Conservation (phyloP, 2,888 invertebrate genomes). For the Pollenia amentaria region DNA sequence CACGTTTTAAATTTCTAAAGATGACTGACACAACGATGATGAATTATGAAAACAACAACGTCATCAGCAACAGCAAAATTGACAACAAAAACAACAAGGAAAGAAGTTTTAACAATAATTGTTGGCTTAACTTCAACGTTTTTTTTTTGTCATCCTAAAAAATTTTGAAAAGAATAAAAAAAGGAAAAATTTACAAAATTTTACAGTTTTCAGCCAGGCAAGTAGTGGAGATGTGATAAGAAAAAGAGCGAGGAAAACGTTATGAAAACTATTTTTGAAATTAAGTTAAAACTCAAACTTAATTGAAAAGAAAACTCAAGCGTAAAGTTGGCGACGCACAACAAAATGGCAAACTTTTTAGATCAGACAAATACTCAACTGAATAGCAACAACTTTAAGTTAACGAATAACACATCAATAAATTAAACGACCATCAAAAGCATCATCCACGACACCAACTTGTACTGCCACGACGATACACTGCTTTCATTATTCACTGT, state of each 20-base stretch:
- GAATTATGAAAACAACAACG: slow-evolving; percentile 53
- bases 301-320: slow-evolving; percentile 64
- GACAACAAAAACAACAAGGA: not conserved
- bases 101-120: slow-evolving; percentile 34
- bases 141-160: slow-evolving; percentile 2
- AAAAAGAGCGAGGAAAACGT: not conserved
- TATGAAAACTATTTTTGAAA: slow-evolving; percentile 37
- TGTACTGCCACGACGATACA: slow-evolving; percentile 14
- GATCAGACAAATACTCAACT: slow-evolving; percentile 14
- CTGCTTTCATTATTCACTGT: slow-evolving; percentile 7
- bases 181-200: slow-evolving; percentile 4
- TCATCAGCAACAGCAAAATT: slow-evolving; percentile 10
- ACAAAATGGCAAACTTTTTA: slow-evolving; percentile 43
- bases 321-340: slow-evolving; percentile 62
- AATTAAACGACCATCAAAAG: slow-evolving; percentile 56
- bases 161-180: not conserved
- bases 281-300: slow-evolving; percentile 62
- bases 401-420: slow-evolving; percentile 61
- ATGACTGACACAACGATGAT: slow-evolving; percentile 38
- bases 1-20: slow-evolving; percentile 11
- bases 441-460: slow-evolving; percentile 32
- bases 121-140: slow-evolving; percentile 51
- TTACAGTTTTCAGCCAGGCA: not conserved
- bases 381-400: slow-evolving; percentile 6
- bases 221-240: not conserved